Percentiles rank a stretch among this genome's conserved stretches.
phyloP scores from a whole-genome alignment of 2,113 vertebrate species.

The Notechis scutatus region DNA sequence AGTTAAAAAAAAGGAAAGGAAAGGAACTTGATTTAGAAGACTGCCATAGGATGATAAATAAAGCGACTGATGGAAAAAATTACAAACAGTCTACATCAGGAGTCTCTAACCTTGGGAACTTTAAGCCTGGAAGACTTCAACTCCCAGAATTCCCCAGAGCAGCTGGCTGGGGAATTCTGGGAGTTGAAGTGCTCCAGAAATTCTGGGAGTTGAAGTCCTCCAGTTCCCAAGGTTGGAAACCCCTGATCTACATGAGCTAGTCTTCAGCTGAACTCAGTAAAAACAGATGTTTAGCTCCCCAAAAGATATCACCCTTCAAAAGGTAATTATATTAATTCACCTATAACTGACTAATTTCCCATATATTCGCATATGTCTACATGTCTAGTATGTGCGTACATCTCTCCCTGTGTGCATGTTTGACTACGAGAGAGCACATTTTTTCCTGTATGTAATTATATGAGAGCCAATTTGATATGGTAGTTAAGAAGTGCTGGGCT shows the following conservation, averaged over 20 bases:
- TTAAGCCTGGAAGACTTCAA: too few species aligned
- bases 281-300: neutral
- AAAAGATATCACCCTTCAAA: neutral
- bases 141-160: too few species aligned
- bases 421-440: neutral
- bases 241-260: too few species aligned
- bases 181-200: too few species aligned
- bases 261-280: neutral
- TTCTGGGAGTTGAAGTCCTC: too few species aligned
- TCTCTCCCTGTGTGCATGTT: neutral
- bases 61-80: neutral
- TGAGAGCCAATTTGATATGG: neutral
- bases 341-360: neutral
- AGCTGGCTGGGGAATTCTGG: too few species aligned
- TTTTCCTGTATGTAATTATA: neutral
- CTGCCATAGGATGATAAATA: constrained; percentile 28
- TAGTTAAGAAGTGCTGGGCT: neutral
- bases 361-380: neutral
- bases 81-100: neutral
- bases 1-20: neutral
- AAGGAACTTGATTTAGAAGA: neutral
- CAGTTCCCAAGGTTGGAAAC: too few species aligned
- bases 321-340: neutral
- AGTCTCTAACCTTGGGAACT: too few species aligned
- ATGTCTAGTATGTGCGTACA: too few species aligned